Percentiles rank a stretch among this genome's conserved stretches.
Evolutionary conservation across 2,113 vertebrate species (phyloP).

Genomic region (Macquaria ambigua): DNA sequence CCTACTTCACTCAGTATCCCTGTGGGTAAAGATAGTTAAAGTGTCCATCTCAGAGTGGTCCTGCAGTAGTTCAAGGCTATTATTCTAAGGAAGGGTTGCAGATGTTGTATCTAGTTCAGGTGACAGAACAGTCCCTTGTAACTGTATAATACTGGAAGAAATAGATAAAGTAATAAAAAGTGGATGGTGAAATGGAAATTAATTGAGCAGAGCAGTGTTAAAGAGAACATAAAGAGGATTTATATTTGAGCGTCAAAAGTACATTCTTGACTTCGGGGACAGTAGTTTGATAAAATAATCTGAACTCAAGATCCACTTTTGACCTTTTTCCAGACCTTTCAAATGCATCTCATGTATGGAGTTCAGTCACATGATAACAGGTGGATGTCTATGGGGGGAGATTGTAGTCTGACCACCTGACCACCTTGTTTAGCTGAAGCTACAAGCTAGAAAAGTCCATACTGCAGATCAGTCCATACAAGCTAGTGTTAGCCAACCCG

Average conservation of each 20-base stretch:
- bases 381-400: no score
- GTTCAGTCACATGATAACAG: background rate
- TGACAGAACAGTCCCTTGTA: background rate
- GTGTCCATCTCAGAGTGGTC: background rate
- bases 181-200: background rate
- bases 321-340: background rate
- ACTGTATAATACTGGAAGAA: background rate
- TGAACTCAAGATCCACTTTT: background rate
- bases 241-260: background rate
- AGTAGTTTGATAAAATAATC: background rate
- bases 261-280: background rate
- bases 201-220: background rate
- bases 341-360: background rate
- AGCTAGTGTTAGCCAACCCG: background rate
- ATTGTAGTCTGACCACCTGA: no score
- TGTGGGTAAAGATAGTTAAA: constrained; percentile 4
- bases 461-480: background rate
- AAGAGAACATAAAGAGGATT: background rate
- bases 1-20: background rate
- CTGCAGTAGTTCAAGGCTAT: background rate
- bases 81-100: background rate
- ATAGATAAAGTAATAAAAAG: background rate
- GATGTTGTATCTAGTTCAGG: background rate
- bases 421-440: background rate
- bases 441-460: background rate